phyloP scores from a whole-genome alignment of 2,888 invertebrate genomes.

The Oscheius sp. region DNA sequence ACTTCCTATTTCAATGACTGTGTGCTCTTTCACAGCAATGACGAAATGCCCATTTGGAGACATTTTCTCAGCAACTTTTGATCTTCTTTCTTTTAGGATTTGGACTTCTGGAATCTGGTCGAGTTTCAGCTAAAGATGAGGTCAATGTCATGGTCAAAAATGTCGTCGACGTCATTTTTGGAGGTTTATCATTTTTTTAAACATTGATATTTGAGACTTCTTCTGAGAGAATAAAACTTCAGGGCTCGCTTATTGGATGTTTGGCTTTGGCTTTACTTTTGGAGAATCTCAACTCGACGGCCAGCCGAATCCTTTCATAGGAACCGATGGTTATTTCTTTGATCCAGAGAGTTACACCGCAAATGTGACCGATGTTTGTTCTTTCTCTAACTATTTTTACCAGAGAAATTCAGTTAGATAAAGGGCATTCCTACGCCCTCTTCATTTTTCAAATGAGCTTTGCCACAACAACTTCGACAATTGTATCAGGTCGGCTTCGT shows the following conservation, averaged over 20 bases:
- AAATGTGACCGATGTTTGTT: too few relatives aligned
- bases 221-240: too few relatives aligned
- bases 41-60: neutral
- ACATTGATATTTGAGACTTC: neutral
- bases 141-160: slow-evolving; percentile 84
- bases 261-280: slow-evolving; percentile 90
- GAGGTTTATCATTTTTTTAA: slow-evolving; percentile 73
- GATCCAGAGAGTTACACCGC: slow-evolving; percentile 54
- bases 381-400: too few relatives aligned
- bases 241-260: slow-evolving; percentile 88
- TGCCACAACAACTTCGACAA: slow-evolving; percentile 65
- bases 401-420: too few relatives aligned
- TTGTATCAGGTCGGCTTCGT: slow-evolving; percentile 56
- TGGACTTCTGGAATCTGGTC: slow-evolving; percentile 60
- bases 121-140: slow-evolving; percentile 64
- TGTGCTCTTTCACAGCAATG: too few relatives aligned
- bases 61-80: neutral
- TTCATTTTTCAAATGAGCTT: slow-evolving; percentile 67
- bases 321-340: slow-evolving; percentile 61
- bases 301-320: slow-evolving; percentile 35
- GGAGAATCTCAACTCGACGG: slow-evolving; percentile 73
- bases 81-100: slow-evolving; percentile 44
- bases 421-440: slow-evolving; percentile 53
- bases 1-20: too few relatives aligned
- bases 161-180: slow-evolving; percentile 86